Conservation (phyloP, 2,797 vertebrate species). For the Numenius phaeopus region DNA sequence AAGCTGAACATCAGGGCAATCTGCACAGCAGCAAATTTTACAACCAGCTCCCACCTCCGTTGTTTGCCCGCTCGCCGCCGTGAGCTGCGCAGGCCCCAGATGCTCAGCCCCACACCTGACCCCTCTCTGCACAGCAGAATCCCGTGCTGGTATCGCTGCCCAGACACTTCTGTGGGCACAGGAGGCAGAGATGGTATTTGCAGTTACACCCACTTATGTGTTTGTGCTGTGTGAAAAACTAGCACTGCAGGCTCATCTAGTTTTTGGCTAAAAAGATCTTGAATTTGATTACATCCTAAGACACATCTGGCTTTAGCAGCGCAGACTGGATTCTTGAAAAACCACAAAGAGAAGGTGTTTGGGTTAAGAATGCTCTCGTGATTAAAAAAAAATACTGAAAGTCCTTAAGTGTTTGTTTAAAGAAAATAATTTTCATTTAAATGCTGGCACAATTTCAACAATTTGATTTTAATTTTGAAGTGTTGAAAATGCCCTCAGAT, state of each 20-base stretch:
- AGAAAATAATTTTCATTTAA: slow-evolving; percentile 45
- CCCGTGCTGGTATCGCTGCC: background rate
- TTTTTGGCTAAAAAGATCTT: slow-evolving; percentile 1
- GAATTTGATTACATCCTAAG: slow-evolving; percentile 9
- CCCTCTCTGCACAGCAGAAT: background rate
- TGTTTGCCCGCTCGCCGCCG: background rate
- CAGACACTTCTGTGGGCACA: background rate
- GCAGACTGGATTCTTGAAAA: background rate
- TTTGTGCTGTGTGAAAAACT: background rate
- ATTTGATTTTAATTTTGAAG: slow-evolving; percentile 57
- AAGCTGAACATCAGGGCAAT: background rate
- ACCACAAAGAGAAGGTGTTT: slow-evolving; percentile 17
- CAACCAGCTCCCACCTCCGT: background rate
- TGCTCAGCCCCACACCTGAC: background rate
- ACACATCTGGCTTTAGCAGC: background rate
- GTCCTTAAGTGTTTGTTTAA: slow-evolving; percentile 17
- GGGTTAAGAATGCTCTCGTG: slow-evolving; percentile 5
- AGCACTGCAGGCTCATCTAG: background rate
- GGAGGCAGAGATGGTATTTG: background rate
- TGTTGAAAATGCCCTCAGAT: slow-evolving; percentile 51
- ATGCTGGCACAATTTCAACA: slow-evolving; percentile 30
- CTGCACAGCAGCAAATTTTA: background rate
- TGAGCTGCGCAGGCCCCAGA: background rate
- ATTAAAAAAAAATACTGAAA: slow-evolving; percentile 17
- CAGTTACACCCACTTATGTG: background rate